A percentile compares a stretch with the other conserved stretches of the same genome.
Conservation (phyloP, 1,140 invertebrate genomes). For the Antheraea pernyi region DNA sequence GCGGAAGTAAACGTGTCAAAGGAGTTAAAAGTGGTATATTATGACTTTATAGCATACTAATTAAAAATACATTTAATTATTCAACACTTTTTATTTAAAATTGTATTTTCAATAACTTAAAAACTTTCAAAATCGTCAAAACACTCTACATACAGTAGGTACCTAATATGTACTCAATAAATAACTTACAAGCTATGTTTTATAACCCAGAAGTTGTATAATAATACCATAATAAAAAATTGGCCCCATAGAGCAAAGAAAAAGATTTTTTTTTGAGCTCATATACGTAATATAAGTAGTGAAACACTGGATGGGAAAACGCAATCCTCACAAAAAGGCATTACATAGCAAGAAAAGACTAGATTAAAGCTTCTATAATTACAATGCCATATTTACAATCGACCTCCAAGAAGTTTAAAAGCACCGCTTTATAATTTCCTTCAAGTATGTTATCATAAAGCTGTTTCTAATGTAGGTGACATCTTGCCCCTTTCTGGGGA, state of each 20-base stretch:
- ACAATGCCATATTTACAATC: constrained; percentile 53
- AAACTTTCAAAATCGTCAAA: constrained; percentile 72
- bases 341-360: constrained; percentile 69
- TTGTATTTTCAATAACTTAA: constrained; percentile 73
- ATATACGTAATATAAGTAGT: constrained; percentile 34
- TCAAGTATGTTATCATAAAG: constrained; percentile 75
- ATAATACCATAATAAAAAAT: constrained; percentile 57
- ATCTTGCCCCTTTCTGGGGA: constrained; percentile 60
- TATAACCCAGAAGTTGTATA: constrained; percentile 44
- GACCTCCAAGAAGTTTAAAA: constrained; percentile 39
- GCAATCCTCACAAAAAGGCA: constrained; percentile 55
- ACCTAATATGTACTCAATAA: constrained; percentile 68
- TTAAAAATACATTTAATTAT: constrained; percentile 29
- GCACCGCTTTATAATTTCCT: constrained; percentile 48
- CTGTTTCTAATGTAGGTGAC: constrained; percentile 80
- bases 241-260: constrained; percentile 66
- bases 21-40: not conserved
- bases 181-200: constrained; percentile 67
- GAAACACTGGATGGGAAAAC: constrained; percentile 47
- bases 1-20: not conserved
- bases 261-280: constrained; percentile 44
- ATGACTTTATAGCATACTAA: not conserved
- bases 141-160: constrained; percentile 56
- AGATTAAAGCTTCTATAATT: constrained; percentile 77
- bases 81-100: constrained; percentile 75